Base-by-base conservation (phyloP, 2,888 invertebrate genomes). In the Oeneis ivallda region DNA sequence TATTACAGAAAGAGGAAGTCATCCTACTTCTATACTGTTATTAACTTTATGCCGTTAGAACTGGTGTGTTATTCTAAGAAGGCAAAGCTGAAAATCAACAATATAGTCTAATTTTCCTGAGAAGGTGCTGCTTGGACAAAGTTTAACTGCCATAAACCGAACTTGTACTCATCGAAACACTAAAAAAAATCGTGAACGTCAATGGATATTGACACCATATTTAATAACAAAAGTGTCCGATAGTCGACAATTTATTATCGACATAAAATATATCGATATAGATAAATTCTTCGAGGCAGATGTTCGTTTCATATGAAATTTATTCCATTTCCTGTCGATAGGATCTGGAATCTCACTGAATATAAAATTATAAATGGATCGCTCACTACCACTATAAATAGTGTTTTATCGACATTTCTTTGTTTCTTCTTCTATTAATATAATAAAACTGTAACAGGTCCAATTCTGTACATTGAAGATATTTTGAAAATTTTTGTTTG, bases 271-370 rank as follows among this genome's bases (percentile, higher is more conserved):
- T 58, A 64, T 63, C 59, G 66, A 63, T 58, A 61, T 70, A 64
- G 66, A 69, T 70, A 71, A 70, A 71, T 69, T 67, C 64, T 69
- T 59, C 65, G 69, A 63, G 65, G 70, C 64, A 64, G 61, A 71
- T 61, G 71, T 69, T 69, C 72, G 70, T 72, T 69, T 70, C 71
- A 70, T 72, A 66, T 70, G 69, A 72, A 74, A 71, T 71, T 72
- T 74, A 74, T 76, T 73, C 73, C 70, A 77, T 77, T 74, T 77
- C 76, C 76, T 71, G 49, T 69, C 71, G 74, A 75, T 74, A 66
- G 68, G 66, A 74, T 72, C 71, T 72, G 63, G 68, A 67, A 74
- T 72, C 70, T 72, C 65, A 63, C 71, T 72, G 74, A 74, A 75
- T 75, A 71, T 72, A 70, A 71, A 70, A 70, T 70, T 70, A 67